Evolutionary conservation across 2,888 invertebrate genomes (phyloP).

Genomic region (Nemotelus pantherinus): DNA sequence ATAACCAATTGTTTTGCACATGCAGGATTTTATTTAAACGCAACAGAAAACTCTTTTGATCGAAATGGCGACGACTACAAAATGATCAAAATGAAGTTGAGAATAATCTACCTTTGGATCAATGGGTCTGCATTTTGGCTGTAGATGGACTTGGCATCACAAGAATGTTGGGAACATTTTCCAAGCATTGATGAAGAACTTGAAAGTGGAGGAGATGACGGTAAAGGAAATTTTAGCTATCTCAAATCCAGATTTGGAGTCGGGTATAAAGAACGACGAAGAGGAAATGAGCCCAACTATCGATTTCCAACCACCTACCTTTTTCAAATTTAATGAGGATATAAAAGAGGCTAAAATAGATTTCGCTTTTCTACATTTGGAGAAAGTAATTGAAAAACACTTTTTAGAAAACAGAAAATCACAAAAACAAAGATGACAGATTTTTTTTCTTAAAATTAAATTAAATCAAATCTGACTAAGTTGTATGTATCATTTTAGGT

Average conservation of each 20-base stretch:
- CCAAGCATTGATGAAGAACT: conserved; percentile 19
- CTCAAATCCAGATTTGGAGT: conserved; percentile 12
- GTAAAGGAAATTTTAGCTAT: conserved; percentile 15
- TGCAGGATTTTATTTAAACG: too few relatives aligned
- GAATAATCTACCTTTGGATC: conserved; percentile 13
- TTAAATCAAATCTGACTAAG: not conserved
- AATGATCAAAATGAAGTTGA: conserved; percentile 28
- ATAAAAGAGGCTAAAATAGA: too few relatives aligned
- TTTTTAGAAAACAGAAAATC: conserved; percentile 18
- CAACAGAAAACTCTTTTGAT: too few relatives aligned
- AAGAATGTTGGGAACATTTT: conserved; percentile 1
- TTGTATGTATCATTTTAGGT: conserved; percentile 4
- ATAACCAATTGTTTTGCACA: too few relatives aligned
- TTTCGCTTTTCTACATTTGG: conserved; percentile 24
- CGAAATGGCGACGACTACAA: too few relatives aligned
- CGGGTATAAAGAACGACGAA: conserved; percentile 11
- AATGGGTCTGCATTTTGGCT: conserved; percentile 30
- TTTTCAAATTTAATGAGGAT: too few relatives aligned
- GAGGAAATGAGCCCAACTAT: conserved; percentile 12
- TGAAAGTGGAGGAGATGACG: conserved; percentile 4
- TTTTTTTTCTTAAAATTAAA: conserved; percentile 19
- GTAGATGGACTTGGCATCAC: too few relatives aligned
- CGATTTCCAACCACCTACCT: conserved; percentile 7
- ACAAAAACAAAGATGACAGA: conserved; percentile 19
- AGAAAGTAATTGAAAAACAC: conserved; percentile 19